Percentiles rank a stretch among this genome's conserved stretches.
Conservation (phyloP, 2,113 vertebrate genomes). For the Plectropomus leopardus region DNA sequence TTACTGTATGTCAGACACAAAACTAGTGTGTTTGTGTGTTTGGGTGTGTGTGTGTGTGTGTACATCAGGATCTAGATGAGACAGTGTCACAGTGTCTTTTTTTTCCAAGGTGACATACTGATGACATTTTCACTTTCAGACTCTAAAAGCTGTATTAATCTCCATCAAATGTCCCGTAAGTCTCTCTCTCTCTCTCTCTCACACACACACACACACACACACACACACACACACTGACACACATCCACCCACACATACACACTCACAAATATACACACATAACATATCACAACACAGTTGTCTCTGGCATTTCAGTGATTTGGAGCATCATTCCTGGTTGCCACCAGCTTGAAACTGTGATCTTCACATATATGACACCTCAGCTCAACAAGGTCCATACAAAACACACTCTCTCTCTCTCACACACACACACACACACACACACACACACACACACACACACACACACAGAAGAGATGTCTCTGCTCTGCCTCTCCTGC, state of each 20-base stretch:
- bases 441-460: constrained; percentile 60
- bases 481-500: constrained; percentile 63
- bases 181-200: too few relatives aligned
- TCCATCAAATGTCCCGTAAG: constrained; percentile 58
- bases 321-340: constrained; percentile 74
- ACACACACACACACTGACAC: constrained; percentile 1
- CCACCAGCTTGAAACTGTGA: constrained; percentile 75
- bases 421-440: constrained; percentile 23
- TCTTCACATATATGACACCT: constrained; percentile 83
- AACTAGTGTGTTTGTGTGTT: constrained; percentile 17
- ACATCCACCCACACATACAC: neutral
- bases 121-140: constrained; percentile 71
- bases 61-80: constrained; percentile 2
- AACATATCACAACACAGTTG: constrained; percentile 71
- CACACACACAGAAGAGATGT: constrained; percentile 55
- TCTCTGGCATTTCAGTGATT: constrained; percentile 73
- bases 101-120: constrained; percentile 43
- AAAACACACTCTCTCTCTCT: too few relatives aligned
- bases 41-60: constrained; percentile 1
- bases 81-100: constrained; percentile 29
- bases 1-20: neutral
- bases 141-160: constrained; percentile 62
- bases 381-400: constrained; percentile 70
- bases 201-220: constrained; percentile 41
- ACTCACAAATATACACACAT: constrained; percentile 12